Evolutionary conservation across 64 coral and sea anemone species (phyloP).

Genomic region (Anthopleura sola): DNA sequence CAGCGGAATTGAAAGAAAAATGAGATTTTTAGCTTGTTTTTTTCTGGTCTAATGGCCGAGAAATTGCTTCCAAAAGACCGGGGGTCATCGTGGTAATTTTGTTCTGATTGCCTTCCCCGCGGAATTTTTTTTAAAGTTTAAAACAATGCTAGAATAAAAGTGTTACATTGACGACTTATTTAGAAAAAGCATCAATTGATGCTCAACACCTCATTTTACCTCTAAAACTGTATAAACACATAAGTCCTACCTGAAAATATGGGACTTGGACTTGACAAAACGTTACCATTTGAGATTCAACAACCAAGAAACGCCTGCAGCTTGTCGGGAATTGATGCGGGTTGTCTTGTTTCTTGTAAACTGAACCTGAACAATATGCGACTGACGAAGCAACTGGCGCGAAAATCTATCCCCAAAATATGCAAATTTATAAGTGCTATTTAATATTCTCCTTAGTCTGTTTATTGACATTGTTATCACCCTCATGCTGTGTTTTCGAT

Average conservation of each 20-base stretch:
- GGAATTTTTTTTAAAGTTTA: neutral
- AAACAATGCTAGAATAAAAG: neutral
- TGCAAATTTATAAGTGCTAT: slow-evolving; percentile 1
- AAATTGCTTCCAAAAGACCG: neutral
- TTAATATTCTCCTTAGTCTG: neutral
- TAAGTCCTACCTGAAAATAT: neutral
- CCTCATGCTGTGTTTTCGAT: neutral
- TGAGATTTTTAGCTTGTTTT: neutral
- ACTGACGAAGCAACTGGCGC: neutral
- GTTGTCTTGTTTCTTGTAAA: neutral
- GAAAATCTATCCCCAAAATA: neutral
- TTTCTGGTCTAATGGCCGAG: neutral
- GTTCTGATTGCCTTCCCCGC: neutral
- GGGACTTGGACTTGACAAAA: neutral
- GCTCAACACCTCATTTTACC: neutral
- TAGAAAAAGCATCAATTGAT: neutral
- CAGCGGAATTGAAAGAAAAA: neutral
- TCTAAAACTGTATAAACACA: neutral
- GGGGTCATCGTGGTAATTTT: neutral
- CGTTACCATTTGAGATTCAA: too few relatives aligned
- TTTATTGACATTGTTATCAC: neutral
- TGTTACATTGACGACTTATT: neutral
- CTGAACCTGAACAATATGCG: neutral
- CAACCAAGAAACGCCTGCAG: neutral
- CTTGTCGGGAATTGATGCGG: neutral